Percentiles rank a stretch among this genome's conserved stretches.
phyloP scores from a whole-genome alignment of 2,113 vertebrate genomes.

The Crotalus helleri region DNA sequence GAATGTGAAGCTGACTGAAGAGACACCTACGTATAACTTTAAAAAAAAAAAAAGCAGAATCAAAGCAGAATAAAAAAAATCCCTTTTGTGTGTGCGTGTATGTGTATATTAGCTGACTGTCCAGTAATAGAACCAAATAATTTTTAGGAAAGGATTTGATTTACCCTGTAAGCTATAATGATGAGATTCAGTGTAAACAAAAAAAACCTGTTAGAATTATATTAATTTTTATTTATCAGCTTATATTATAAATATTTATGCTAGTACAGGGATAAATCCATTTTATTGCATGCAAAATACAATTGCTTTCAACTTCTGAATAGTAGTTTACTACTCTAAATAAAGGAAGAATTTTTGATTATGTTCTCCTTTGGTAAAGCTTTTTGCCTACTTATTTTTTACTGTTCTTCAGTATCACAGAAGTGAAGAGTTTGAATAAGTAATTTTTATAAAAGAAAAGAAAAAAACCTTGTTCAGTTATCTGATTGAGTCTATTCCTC shows the following conservation, averaged over 20 bases:
- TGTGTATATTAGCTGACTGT: not conserved
- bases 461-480: not conserved
- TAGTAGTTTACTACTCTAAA: not conserved
- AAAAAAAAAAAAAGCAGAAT: not conserved
- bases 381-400: slow-evolving; percentile 4
- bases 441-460: not conserved
- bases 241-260: not conserved
- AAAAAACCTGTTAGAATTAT: not conserved
- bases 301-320: not conserved
- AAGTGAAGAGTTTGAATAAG: not conserved
- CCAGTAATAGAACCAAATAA: not conserved
- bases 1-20: not conserved
- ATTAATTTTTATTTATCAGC: not conserved
- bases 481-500: not conserved
- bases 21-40: not conserved
- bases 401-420: not conserved
- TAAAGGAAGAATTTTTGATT: no score
- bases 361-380: not conserved
- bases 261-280: not conserved
- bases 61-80: not conserved
- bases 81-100: no score
- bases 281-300: not conserved
- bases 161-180: not conserved
- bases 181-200: not conserved
- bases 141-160: not conserved